phyloP scores from a whole-genome alignment of 2,888 invertebrate species.

The Heliconius cydno region DNA sequence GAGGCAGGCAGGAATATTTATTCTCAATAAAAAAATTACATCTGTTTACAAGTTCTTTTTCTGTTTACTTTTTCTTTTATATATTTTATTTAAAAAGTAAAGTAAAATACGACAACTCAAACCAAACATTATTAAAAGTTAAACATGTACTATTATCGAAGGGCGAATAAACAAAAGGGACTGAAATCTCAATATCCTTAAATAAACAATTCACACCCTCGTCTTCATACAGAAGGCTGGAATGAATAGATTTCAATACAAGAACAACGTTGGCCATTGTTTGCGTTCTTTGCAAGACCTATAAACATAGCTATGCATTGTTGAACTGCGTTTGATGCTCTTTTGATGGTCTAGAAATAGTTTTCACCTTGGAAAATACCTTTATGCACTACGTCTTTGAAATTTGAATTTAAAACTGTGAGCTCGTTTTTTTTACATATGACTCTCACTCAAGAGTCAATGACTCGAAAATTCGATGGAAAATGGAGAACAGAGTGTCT shows the following conservation, averaged over 20 bases:
- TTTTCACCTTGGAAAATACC: background rate
- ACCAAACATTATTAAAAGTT: background rate
- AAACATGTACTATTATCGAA: background rate
- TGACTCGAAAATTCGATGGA: no score
- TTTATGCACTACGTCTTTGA: background rate
- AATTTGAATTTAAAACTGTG: background rate
- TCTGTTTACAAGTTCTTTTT: no score
- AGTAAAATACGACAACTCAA: background rate
- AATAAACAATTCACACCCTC: slow-evolving; percentile 36
- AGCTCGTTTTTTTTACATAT: background rate
- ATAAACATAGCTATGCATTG: background rate
- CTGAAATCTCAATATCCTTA: slow-evolving; percentile 42
- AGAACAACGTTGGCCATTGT: background rate
- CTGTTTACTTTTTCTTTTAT: no score
- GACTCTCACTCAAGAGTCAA: no score
- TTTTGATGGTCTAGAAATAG: slow-evolving; percentile 4
- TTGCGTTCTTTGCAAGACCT: background rate
- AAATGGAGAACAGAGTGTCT: no score
- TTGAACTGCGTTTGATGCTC: slow-evolving; percentile 9
- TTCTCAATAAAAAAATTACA: no score
- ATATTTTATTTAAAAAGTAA: background rate
- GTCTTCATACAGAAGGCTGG: slow-evolving; percentile 14
- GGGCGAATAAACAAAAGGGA: background rate
- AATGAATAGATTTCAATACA: slow-evolving; percentile 37
- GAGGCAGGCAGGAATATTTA: no score